phyloP scores from a whole-genome alignment of 2,797 vertebrate species.

The Australoheros facetus region DNA sequence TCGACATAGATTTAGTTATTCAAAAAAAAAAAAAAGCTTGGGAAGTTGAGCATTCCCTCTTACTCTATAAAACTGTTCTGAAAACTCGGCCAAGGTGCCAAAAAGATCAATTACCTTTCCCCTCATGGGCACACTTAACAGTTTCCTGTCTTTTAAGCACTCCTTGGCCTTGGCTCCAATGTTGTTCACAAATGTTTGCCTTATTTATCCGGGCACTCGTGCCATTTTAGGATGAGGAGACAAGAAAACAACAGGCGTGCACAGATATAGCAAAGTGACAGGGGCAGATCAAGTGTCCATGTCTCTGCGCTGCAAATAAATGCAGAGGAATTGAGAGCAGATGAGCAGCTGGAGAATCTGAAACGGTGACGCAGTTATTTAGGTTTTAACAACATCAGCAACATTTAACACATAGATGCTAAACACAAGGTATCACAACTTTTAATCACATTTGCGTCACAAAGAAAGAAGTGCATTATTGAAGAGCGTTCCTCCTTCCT shows the following conservation, averaged over 20 bases:
- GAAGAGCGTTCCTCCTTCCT: constrained; percentile 34
- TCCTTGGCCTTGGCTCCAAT: not conserved
- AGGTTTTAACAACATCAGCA: constrained; percentile 6
- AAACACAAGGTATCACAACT: not conserved
- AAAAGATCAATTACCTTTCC: constrained; percentile 22
- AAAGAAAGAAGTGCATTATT: constrained; percentile 49
- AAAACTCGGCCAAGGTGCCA: constrained; percentile 19
- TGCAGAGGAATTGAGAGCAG: constrained; percentile 33
- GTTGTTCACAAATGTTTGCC: constrained; percentile 16
- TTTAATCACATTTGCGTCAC: not conserved
- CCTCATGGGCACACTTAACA: constrained; percentile 7
- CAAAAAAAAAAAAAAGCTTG: not conserved
- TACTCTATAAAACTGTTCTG: not conserved
- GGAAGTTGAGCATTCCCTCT: not conserved
- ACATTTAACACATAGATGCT: not conserved
- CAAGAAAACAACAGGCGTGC: constrained; percentile 27
- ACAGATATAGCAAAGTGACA: constrained; percentile 51
- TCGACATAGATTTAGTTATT: constrained; percentile 10
- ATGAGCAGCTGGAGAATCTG: constrained; percentile 22
- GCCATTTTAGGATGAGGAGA: constrained; percentile 23
- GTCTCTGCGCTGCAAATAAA: constrained; percentile 58
- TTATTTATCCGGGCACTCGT: constrained; percentile 34
- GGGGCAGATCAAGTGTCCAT: constrained; percentile 53
- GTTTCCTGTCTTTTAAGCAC: constrained; percentile 25
- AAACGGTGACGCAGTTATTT: constrained; percentile 24